Evolutionary conservation across 2,113 vertebrate species (phyloP), one percentile per base, ranked within the genome.

Genomic region (Zonotrichia leucophrys): DNA sequence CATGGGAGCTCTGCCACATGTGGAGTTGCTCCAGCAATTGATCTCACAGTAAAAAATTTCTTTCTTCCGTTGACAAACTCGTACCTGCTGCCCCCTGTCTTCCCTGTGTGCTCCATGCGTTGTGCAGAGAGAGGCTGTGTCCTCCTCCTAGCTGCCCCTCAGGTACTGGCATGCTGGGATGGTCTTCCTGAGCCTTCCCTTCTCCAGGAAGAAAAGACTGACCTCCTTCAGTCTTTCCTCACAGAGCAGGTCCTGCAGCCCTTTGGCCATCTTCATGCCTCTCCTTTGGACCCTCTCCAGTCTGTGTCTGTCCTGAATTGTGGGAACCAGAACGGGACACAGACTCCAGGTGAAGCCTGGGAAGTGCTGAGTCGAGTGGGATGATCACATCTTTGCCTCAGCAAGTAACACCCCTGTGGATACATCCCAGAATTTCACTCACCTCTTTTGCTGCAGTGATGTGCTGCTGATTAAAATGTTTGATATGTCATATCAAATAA

Each of bases 351-450:
- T 41, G 41, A 1, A 5, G 52, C n/a, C 25, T 44, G 70, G 20
- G 7, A 39, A 35, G 24, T 0, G 0, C 82, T 25, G n/a, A 73
- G 21, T 19, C 1, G 1, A 55, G 20, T 21, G 37, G n/a, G 14
- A 4, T n/a, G 31, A 41, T 67, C 28, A 6, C 10, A 5, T 70
- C 50, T 82, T 58, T 64, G 4, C 55, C 47, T 85, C 75, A 24
- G 56, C 37, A 37, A 35, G 31, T 62, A 70, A 31, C 14, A 52
- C 15, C 37, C 7, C 24, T n/a, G 16, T 2, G 2, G 69, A 49
- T 53, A 31, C 39, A 41, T 41, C 35, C 73, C 67, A 68, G 47
- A 59, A 63, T 79, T 37, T 46, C 70, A 44, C 72, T 88, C 68
- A 42, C 62, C 39, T 42, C 50, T 75, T 74, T 35, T 70, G 60